These are phyloP conservation scores for Diorhabda carinulata DNA, from an alignment of 1,140 invertebrate species.

Conservation along the genomic window DNA sequence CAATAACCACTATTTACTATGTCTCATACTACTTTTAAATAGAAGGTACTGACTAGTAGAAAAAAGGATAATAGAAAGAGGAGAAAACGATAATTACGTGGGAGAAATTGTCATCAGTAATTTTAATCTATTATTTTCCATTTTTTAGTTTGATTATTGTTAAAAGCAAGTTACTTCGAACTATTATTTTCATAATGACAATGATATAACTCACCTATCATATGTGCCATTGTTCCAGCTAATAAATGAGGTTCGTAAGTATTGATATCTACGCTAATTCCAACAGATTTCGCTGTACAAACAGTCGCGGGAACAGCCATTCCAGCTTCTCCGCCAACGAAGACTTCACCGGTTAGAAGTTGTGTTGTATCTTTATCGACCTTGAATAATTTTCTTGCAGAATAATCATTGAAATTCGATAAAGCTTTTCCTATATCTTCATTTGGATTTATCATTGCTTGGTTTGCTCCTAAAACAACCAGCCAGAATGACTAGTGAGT, in stretches of 20 bases:
- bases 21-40: too few relatives aligned
- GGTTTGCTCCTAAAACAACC: slow-evolving; percentile 59
- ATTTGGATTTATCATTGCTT: slow-evolving; percentile 72
- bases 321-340: slow-evolving; percentile 80
- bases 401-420: slow-evolving; percentile 86
- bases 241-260: slow-evolving; percentile 90
- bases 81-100: too few relatives aligned
- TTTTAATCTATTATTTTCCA: too few relatives aligned
- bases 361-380: slow-evolving; percentile 86
- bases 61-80: too few relatives aligned
- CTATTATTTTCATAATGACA: neutral
- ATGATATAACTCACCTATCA: slow-evolving; percentile 22
- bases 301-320: slow-evolving; percentile 89
- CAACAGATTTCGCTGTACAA: slow-evolving; percentile 85
- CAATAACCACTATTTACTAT: neutral
- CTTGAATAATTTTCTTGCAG: slow-evolving; percentile 74
- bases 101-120: too few relatives aligned
- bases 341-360: slow-evolving; percentile 79
- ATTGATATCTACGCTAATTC: slow-evolving; percentile 87
- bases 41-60: too few relatives aligned
- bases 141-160: too few relatives aligned
- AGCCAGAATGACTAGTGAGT: too few relatives aligned
- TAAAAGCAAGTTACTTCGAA: too few relatives aligned
- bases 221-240: slow-evolving; percentile 54
- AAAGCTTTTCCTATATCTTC: slow-evolving; percentile 84